Percentiles rank a stretch among this genome's conserved stretches.
phyloP scores from a whole-genome alignment of 2,888 invertebrate genomes.

The Eupithecia subfuscata region DNA sequence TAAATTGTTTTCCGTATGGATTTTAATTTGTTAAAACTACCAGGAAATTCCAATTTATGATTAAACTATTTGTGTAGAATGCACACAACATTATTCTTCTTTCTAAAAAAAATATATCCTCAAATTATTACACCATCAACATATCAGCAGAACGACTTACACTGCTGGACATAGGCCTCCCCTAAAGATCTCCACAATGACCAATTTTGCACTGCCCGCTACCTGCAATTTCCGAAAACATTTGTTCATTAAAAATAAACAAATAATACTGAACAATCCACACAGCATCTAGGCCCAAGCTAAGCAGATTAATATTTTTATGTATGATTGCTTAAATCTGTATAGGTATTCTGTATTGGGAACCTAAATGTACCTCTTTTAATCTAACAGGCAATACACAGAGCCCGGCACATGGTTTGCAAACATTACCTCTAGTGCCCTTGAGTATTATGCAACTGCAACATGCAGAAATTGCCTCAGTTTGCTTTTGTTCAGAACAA shows the following conservation, averaged over 20 bases:
- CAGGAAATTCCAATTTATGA: background rate
- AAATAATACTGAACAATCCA: no score
- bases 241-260: no score
- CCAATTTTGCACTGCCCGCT: no score
- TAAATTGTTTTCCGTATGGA: background rate
- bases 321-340: background rate
- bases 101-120: background rate
- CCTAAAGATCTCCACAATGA: no score
- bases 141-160: no score
- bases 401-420: background rate
- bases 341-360: background rate
- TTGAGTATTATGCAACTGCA: slow-evolving; percentile 10
- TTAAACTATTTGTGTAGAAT: background rate
- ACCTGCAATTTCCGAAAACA: no score
- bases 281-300: no score
- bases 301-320: no score
- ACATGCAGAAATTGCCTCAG: background rate
- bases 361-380: background rate
- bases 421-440: background rate
- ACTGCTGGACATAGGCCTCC: no score
- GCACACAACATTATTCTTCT: background rate
- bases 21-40: background rate
- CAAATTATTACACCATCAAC: no score
- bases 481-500: background rate
- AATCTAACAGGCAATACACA: background rate